Percentiles rank a stretch among this genome's conserved stretches.
Evolutionary conservation across 1,140 invertebrate genomes (phyloP).

Genomic region (Orchesella cincta): DNA sequence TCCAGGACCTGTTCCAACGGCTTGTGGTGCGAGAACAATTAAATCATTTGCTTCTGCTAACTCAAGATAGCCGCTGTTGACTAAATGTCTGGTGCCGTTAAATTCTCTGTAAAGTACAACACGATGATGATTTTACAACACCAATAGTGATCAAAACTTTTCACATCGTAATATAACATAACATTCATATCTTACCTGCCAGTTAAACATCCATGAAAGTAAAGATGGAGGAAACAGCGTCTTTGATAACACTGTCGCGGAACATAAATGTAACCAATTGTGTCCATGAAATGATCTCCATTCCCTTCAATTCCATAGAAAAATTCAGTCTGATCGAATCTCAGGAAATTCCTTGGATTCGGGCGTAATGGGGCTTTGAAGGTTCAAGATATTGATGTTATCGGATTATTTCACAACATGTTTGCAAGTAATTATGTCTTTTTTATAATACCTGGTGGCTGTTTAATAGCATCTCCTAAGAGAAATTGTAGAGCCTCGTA

Average conservation of each 20-base stretch:
- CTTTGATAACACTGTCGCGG: conserved; percentile 34
- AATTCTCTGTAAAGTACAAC: conserved; percentile 49
- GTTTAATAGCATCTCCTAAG: conserved; percentile 21
- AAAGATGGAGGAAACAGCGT: conserved; percentile 46
- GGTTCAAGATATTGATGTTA: no score
- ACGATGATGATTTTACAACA: no score
- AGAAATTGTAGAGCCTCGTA: conserved; percentile 44
- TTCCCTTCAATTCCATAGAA: conserved; percentile 28
- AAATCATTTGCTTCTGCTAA: conserved; percentile 42
- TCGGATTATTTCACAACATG: no score
- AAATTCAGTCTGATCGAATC: conserved; percentile 49
- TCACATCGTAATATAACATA: no score
- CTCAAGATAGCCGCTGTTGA: conserved; percentile 44
- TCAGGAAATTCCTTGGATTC: conserved; percentile 16
- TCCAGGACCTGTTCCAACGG: not conserved
- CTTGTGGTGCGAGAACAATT: conserved; percentile 48
- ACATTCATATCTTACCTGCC: conserved; percentile 36
- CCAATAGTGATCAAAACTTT: no score
- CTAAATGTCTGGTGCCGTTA: conserved; percentile 43
- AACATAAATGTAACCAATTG: conserved; percentile 41
- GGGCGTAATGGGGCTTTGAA: no score
- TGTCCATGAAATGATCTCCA: conserved; percentile 42
- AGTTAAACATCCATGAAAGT: conserved; percentile 48
- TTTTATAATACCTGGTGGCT: conserved; percentile 41
- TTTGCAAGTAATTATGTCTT: no score